A percentile compares a stretch with the other conserved stretches of the same genome.
phyloP scores from a whole-genome alignment of 2,888 invertebrate species.

The Polymixis lichenea region DNA sequence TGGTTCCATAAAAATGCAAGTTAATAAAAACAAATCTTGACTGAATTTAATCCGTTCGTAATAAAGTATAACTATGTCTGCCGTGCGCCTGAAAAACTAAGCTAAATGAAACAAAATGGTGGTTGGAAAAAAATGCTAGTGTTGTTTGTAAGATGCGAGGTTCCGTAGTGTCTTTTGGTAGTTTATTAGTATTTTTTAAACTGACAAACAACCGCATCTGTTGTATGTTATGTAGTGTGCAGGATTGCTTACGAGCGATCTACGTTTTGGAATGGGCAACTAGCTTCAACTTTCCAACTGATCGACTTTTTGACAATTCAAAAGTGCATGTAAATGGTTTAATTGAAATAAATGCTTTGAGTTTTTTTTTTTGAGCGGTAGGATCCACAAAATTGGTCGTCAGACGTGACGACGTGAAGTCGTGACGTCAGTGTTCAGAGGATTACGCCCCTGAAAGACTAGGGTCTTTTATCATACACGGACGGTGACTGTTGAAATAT shows the following conservation, averaged over 20 bases:
- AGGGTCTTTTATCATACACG: neutral
- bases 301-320: no score
- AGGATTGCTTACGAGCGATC: neutral
- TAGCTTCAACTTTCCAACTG: no score
- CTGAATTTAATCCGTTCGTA: conserved; percentile 67
- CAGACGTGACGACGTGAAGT: no score
- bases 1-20: conserved; percentile 78
- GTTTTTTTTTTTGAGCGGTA: no score
- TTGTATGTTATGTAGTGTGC: neutral
- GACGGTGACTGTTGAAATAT: neutral
- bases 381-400: neutral
- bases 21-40: conserved; percentile 75
- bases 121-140: conserved; percentile 63
- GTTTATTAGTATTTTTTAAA: neutral
- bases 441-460: neutral
- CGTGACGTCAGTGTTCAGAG: no score
- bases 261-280: no score
- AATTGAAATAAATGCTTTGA: no score
- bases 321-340: no score
- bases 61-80: conserved; percentile 70
- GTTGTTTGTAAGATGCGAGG: neutral
- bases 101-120: conserved; percentile 72
- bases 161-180: conserved; percentile 18
- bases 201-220: neutral
- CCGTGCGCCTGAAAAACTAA: conserved; percentile 62